Conservation (phyloP, 2,797 vertebrate genomes). For the Hoplostethus mediterraneus region DNA sequence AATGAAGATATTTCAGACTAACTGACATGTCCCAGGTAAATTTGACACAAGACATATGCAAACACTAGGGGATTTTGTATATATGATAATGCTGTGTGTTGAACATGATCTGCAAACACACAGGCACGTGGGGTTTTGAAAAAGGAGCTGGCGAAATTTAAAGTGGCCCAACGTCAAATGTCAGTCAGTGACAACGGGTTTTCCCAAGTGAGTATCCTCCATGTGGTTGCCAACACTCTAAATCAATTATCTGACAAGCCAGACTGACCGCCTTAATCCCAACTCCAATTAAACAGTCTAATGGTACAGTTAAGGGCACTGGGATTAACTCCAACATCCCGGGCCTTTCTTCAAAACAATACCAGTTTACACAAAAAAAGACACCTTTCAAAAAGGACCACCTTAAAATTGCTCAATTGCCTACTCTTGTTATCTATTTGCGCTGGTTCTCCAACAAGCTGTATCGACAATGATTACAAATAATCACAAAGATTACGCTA, state of each 20-base stretch:
- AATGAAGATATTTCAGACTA: conserved; percentile 9
- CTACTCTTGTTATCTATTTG: conserved; percentile 30
- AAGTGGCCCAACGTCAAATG: conserved; percentile 53
- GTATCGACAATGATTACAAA: not conserved
- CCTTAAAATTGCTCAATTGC: conserved; percentile 25
- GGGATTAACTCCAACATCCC: conserved; percentile 68
- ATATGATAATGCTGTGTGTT: conserved; percentile 9
- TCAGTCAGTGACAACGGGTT: conserved; percentile 63
- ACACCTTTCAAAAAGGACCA: conserved; percentile 3
- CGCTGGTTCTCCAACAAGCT: conserved; percentile 17
- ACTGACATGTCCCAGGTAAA: conserved; percentile 10
- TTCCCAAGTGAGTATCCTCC: conserved; percentile 68
- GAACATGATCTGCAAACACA: conserved; percentile 53
- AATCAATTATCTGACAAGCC: conserved; percentile 75
- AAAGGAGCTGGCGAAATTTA: conserved; percentile 44
- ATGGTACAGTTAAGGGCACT: conserved; percentile 66
- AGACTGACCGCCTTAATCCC: conserved; percentile 75
- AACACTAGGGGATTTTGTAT: conserved; percentile 21
- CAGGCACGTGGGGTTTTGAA: conserved; percentile 6
- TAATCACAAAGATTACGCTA: not conserved
- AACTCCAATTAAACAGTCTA: conserved; percentile 75
- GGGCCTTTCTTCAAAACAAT: conserved; percentile 63
- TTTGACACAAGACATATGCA: conserved; percentile 13
- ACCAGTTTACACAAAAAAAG: conserved; percentile 21
- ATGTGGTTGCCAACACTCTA: conserved; percentile 68